These are phyloP conservation scores for Sinelater perroti DNA, from an alignment of 2,888 invertebrate species.

Conservation along the genomic window DNA sequence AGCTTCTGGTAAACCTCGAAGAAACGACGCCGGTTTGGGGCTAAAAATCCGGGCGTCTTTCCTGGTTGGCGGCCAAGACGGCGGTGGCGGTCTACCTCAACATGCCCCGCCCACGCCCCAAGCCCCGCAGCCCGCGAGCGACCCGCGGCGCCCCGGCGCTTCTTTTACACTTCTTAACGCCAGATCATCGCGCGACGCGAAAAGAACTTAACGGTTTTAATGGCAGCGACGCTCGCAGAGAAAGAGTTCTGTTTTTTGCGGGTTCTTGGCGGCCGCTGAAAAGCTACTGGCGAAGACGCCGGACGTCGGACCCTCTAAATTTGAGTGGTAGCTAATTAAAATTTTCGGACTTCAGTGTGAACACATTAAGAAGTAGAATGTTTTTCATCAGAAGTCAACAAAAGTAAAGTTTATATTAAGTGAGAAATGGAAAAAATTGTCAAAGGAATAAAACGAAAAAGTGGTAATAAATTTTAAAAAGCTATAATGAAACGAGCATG, in stretches of 20 bases:
- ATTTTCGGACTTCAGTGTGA: neutral
- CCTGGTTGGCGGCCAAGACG: conserved; percentile 63
- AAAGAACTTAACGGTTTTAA: conserved; percentile 53
- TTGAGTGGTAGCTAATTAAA: too few species aligned
- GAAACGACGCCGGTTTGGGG: conserved; percentile 64
- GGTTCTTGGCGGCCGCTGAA: too few species aligned
- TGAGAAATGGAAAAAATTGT: too few species aligned
- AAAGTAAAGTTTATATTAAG: too few species aligned
- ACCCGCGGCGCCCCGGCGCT: conserved; percentile 51
- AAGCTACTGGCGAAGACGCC: too few species aligned
- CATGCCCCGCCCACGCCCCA: conserved; percentile 60
- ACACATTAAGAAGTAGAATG: too few species aligned
- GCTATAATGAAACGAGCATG: too few species aligned
- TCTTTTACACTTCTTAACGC: conserved; percentile 62
- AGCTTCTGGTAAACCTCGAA: conserved; percentile 63
- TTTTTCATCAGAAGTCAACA: too few species aligned
- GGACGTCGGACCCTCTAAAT: too few species aligned
- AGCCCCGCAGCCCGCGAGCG: conserved; percentile 47
- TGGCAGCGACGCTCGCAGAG: conserved; percentile 15
- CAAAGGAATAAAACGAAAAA: too few species aligned
- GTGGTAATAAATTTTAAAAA: too few species aligned
- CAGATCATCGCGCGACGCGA: conserved; percentile 60
- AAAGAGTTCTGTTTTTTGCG: neutral
- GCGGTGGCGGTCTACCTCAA: conserved; percentile 64
- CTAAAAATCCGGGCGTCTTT: conserved; percentile 64